Base-by-base conservation (phyloP, 2,113 vertebrate genomes). In the Lycocorax pyrrhopterus region DNA sequence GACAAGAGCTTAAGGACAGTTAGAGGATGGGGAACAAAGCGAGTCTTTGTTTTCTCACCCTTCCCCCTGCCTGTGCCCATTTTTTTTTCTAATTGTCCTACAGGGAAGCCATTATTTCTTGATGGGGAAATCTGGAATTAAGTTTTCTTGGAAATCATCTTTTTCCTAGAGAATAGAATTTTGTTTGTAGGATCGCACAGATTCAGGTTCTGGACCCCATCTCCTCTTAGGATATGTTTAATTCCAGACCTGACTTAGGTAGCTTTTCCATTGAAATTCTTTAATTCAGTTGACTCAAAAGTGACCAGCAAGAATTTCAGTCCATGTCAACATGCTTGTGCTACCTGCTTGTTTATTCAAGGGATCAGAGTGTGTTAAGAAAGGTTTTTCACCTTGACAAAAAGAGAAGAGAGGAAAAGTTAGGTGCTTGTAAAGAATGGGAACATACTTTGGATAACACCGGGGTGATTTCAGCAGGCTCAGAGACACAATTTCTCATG, bases 41-140 rank as follows among this genome's bases (percentile, higher is more conserved):
- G 0, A 79, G 75, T 52, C 90, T 94, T 93, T 97, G 91, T 96
- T 94, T 97, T 86, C 47, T 90, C 39, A 84, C 30, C 23, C 66
- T 92, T 29, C 43, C 13, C 44, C 51, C 58, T 78, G 41, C n/a
- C 44, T 4, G 0, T 80, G 49, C 37, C 37, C 29, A 5, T 12
- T 66, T 69, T 92, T 56, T 49, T 18, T 46, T 19, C 25, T 46
- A 7, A 32, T 85, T 94, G 93, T 90, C 21, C 78, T 87, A 8
- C 33, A 77, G 63, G 67, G 68, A 90, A 74, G 18, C 19, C 30
- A 63, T 93, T 83, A 71, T 91, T 90, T 90, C 63, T 74, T 79
- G 30, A 74, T 49, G 19, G 55, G 19, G 63, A 85, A 88, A 71
- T 73, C 39, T 88, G 71, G 83, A 97, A 74, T 67, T 25, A 69